A percentile compares a stretch with the other conserved stretches of the same genome.
Evolutionary conservation across 2,797 vertebrate species (phyloP).

Genomic region (Heteromormyrus szaboi): DNA sequence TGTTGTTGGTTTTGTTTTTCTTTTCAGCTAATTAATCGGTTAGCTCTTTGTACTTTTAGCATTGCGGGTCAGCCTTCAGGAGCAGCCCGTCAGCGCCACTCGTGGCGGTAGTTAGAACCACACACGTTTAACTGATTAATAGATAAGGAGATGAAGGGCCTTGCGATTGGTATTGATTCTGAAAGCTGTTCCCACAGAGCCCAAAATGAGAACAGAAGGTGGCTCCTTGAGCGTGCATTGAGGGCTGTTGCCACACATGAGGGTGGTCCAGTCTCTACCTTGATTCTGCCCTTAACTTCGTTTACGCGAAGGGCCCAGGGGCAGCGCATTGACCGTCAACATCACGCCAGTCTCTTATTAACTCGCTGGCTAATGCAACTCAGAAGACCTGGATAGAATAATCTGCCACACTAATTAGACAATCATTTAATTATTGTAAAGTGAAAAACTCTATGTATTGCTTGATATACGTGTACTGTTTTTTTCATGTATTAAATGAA

Average conservation of each 20-base stretch:
- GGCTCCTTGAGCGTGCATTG: constrained; percentile 49
- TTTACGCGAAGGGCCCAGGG: background rate
- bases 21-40: background rate
- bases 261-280: background rate
- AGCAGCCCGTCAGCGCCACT: background rate
- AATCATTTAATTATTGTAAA: background rate
- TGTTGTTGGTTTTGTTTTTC: background rate
- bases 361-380: background rate
- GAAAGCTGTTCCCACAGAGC: constrained; percentile 6
- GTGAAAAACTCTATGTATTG: background rate
- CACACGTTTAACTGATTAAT: background rate
- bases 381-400: background rate
- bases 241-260: constrained; percentile 19
- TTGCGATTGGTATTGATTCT: constrained; percentile 55
- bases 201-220: constrained; percentile 54
- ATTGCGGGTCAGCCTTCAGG: background rate
- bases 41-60: background rate
- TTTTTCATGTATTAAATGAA: background rate
- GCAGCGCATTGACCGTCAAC: background rate
- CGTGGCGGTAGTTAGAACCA: background rate
- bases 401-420: background rate
- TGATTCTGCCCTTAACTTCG: background rate
- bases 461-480: background rate
- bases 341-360: background rate
- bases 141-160: background rate